These are phyloP conservation scores for Brachionichthys hirsutus DNA, from an alignment of 2,113 vertebrate genomes.

Conservation along the genomic window DNA sequence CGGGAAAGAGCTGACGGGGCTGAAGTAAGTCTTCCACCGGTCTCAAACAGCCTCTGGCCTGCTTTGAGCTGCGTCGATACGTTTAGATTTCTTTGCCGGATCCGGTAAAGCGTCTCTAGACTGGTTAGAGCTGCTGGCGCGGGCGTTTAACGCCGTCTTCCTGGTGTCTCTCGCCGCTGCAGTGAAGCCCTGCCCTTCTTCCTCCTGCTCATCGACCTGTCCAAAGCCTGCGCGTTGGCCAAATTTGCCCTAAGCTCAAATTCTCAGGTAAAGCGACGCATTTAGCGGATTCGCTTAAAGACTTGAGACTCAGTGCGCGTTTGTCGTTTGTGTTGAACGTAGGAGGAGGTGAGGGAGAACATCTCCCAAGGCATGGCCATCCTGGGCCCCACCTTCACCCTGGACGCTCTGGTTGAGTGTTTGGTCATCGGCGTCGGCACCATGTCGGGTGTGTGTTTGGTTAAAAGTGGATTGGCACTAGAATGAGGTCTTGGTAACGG, in stretches of 20 bases:
- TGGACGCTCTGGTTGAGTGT: slow-evolving; percentile 96
- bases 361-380: slow-evolving; percentile 97
- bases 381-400: slow-evolving; percentile 93
- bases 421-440: slow-evolving; percentile 95
- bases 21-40: slow-evolving; percentile 85
- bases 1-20: slow-evolving; percentile 94
- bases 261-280: slow-evolving; percentile 83
- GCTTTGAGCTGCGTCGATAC: too few species aligned
- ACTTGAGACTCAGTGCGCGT: neutral
- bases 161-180: slow-evolving; percentile 12
- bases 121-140: too few species aligned
- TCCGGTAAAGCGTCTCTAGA: too few species aligned
- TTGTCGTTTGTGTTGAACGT: neutral
- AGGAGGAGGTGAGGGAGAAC: slow-evolving; percentile 99
- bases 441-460: slow-evolving; percentile 84
- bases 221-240: slow-evolving; percentile 92
- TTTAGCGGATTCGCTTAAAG: neutral
- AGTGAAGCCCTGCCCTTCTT: slow-evolving; percentile 98
- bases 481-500: too few species aligned
- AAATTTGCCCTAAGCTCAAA: slow-evolving; percentile 98
- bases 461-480: neutral
- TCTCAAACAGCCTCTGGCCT: too few species aligned
- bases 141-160: too few species aligned
- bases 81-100: neutral
- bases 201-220: slow-evolving; percentile 93